Evolutionary conservation across 92 coral and sea anemone genomes (phyloP).

Genomic region (Galaxea fascicularis): DNA sequence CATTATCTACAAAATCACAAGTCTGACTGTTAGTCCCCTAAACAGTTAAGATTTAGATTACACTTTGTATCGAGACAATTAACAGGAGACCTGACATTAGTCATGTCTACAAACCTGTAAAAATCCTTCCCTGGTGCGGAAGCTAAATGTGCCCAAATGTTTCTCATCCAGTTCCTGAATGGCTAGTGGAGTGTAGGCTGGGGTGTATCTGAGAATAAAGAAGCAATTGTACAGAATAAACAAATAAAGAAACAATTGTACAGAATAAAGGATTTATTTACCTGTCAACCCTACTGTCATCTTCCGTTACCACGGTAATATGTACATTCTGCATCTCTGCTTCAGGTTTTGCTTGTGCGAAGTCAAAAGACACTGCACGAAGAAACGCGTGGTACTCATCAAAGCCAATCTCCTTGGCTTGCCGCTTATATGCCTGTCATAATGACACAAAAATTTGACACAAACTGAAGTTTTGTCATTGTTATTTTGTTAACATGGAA

Average conservation of each 20-base stretch:
- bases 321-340: constrained; percentile 85
- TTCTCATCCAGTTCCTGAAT: constrained; percentile 99
- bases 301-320: constrained; percentile 87
- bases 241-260: neutral
- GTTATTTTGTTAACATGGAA: no score
- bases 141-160: constrained; percentile 92
- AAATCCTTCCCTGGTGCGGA: constrained; percentile 95
- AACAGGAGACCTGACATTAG: neutral
- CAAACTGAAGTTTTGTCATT: no score
- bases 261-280: neutral
- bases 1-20: constrained; percentile 64
- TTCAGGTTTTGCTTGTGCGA: constrained; percentile 94
- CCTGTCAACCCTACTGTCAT: constrained; percentile 99
- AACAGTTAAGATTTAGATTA: no score
- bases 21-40: neutral
- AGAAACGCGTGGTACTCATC: constrained; percentile 96
- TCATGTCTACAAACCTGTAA: constrained; percentile 66
- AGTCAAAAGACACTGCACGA: constrained; percentile 95
- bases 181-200: constrained; percentile 92
- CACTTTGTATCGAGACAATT: neutral
- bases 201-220: constrained; percentile 75
- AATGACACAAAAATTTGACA: no score
- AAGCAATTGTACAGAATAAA: no score
- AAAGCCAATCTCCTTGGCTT: constrained; percentile 93
- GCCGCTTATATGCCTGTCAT: constrained; percentile 79